Evolutionary conservation across 2,888 invertebrate genomes (phyloP).

Genomic region (Drosophila recens): DNA sequence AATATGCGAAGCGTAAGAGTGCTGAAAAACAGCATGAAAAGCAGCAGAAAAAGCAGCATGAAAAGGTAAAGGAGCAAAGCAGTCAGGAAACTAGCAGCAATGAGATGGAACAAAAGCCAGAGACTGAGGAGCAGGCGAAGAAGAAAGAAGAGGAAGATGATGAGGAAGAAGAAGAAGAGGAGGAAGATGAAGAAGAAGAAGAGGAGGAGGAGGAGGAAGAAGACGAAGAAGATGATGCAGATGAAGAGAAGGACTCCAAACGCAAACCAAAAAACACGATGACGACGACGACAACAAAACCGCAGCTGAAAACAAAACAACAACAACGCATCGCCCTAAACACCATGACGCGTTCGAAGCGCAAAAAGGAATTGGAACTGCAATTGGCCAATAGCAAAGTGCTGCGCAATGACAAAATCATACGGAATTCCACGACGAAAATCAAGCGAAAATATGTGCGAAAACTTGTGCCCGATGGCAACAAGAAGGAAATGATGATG

Average conservation of each 20-base stretch:
- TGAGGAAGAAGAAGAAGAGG: constrained; percentile 1
- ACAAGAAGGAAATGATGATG: constrained; percentile 72
- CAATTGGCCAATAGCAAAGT: constrained; percentile 84
- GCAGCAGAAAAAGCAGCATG: constrained; percentile 4
- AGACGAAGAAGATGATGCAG: neutral
- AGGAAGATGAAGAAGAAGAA: neutral
- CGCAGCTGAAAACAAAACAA: neutral
- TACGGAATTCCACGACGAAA: constrained; percentile 81
- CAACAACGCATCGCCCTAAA: constrained; percentile 71
- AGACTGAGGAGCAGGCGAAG: constrained; percentile 20
- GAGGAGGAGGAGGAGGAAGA: constrained; percentile 24
- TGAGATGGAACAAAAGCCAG: constrained; percentile 3
- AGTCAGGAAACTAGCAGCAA: constrained; percentile 12
- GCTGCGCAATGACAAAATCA: constrained; percentile 83
- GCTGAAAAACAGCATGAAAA: constrained; percentile 6
- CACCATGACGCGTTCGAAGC: constrained; percentile 85
- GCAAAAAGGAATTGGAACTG: constrained; percentile 83
- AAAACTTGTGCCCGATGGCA: constrained; percentile 67
- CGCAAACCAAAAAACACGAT: constrained; percentile 14
- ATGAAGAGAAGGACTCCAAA: neutral
- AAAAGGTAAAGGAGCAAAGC: neutral
- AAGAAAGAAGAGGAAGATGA: constrained; percentile 6
- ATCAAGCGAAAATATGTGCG: constrained; percentile 82
- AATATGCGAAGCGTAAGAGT: constrained; percentile 30
- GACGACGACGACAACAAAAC: neutral